phyloP scores from a whole-genome alignment of 2,797 vertebrate genomes.

The Acridotheres tristis region DNA sequence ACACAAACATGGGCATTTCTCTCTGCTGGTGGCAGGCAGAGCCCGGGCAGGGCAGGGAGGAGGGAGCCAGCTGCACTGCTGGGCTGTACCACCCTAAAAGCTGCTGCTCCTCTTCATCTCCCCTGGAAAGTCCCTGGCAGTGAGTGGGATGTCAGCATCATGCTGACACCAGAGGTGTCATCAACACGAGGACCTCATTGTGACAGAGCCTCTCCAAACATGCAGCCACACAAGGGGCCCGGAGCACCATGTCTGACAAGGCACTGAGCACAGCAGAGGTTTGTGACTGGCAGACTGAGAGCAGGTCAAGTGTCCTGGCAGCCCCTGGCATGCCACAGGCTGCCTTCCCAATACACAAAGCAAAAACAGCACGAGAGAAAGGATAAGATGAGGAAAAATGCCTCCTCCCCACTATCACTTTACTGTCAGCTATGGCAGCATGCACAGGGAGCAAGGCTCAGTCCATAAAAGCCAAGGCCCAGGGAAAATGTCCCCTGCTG shows the following conservation, averaged over 20 bases:
- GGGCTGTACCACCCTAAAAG: neutral
- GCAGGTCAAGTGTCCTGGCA: neutral
- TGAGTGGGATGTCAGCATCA: neutral
- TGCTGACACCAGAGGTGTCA: neutral
- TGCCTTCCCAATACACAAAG: neutral
- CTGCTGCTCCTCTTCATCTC: neutral
- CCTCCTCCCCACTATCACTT: neutral
- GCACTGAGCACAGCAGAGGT: neutral
- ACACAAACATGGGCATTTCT: fast-evolving
- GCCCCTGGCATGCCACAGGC: neutral
- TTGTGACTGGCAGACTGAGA: neutral
- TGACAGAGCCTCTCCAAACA: neutral
- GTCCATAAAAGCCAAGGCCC: fast-evolving
- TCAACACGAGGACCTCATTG: neutral
- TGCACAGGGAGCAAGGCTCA: neutral
- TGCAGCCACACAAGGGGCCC: fast-evolving
- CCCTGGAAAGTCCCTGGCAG: neutral
- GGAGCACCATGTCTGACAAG: neutral
- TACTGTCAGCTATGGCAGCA: fast-evolving
- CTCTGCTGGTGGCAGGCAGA: neutral
- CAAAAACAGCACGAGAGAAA: neutral
- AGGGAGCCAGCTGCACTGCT: neutral
- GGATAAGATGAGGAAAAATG: fast-evolving
- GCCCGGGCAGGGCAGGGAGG: neutral
- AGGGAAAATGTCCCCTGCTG: neutral